Base-by-base conservation (phyloP, 1,140 invertebrate species). In the Planococcus citri region DNA sequence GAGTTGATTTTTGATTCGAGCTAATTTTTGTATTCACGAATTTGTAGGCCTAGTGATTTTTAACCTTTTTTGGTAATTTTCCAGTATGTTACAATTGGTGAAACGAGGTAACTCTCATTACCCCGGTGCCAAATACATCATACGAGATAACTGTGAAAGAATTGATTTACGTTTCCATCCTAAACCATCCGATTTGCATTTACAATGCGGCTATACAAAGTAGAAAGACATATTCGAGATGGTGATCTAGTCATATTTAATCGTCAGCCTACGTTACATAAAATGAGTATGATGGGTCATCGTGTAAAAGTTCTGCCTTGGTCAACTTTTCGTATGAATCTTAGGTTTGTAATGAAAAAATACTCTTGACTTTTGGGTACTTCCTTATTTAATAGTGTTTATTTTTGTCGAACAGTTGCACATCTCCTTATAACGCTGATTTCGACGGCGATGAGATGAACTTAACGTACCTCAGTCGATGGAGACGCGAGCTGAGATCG, bases 221-320 rank as follows among this genome's bases (percentile, higher is more conserved):
- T 73, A 24, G 97, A 99, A 78, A 79, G 97, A 27, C 97, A 99
- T 81, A 92, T 99, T 76, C 85, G 94, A 58, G 96, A 99, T 80
- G 96, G 97, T 72, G 97, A 99, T 82, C 84, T 97, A 51, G 94
- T 99, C 29, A 96, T 99, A 73, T 99, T 99, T 83, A 99, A 99
- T 82, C 89, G 97, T 71, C 97, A 99, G 76, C 97, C 97, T 0
- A 99, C 97, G 1, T 84, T 99, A 0, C 97, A 99, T 79, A 99
- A 99, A 83, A 99, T 99, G 97, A 94, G 91, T 89, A 99, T 99
- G 97, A 99, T 99, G 97, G 97, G 97, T 73, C 97, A 99, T 80
- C 87, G 94, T 76, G 95, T 98, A 0, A 97, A 97, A 80, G 92
- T 98, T 4, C 78, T 98, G 60, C 95, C 95, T 0, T 98, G 95